Evolutionary conservation across 92 coral and sea anemone genomes (phyloP).

Genomic region (Pocillopora meandrina): DNA sequence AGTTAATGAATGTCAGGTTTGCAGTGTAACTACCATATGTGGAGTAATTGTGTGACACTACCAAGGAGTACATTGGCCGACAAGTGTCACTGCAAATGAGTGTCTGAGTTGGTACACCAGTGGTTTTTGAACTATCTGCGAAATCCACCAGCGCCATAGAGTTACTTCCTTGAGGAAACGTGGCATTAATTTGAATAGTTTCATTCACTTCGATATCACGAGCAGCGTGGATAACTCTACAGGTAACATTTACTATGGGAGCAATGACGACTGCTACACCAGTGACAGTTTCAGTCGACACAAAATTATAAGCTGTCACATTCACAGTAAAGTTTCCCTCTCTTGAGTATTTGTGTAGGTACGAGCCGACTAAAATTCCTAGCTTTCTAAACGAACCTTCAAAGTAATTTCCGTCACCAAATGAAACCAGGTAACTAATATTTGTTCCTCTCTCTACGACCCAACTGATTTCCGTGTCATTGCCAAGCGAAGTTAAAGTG

Average conservation of each 20-base stretch:
- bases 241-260: conserved; percentile 53
- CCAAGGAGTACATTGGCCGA: background rate
- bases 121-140: conserved; percentile 42
- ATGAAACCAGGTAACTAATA: conserved; percentile 51
- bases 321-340: conserved; percentile 60
- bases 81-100: background rate
- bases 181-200: conserved; percentile 56
- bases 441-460: conserved; percentile 66
- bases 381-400: conserved; percentile 29
- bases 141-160: conserved; percentile 46
- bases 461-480: conserved; percentile 60
- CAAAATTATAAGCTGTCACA: conserved; percentile 58
- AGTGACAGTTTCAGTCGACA: conserved; percentile 17
- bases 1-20: conserved; percentile 69
- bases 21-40: conserved; percentile 47
- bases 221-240: conserved; percentile 52
- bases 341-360: conserved; percentile 40
- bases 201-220: conserved; percentile 92
- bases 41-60: conserved; percentile 37
- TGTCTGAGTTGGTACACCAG: conserved; percentile 8
- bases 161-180: conserved; percentile 59
- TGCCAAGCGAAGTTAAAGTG: conserved; percentile 28
- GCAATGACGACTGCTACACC: conserved; percentile 52
- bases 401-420: conserved; percentile 63
- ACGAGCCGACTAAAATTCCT: conserved; percentile 23